Evolutionary conservation across 2,113 vertebrate genomes (phyloP), one percentile per base, ranked within the genome.

Genomic region (Daubentonia madagascariensis): DNA sequence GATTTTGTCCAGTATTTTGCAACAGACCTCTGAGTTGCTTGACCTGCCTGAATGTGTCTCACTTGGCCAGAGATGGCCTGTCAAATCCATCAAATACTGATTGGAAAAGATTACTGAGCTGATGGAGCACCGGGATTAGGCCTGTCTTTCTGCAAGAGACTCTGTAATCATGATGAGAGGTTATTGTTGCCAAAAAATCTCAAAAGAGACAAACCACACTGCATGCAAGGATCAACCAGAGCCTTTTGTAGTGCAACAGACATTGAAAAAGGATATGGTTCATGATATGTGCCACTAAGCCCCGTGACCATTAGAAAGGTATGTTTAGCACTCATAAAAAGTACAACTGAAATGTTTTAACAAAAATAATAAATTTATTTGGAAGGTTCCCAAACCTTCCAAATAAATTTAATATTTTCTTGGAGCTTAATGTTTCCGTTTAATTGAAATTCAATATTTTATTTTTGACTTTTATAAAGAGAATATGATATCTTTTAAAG

Each of bases 51-150:
- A 96, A 93, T 98, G 80, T 92, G 88, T 97, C 95, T 98, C 92
- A 97, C 96, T 98, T 98, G 85, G 89, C 92, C 98, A 97, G 97
- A 98, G 97, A 98, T 98, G 96, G 94, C 72, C 91, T 98, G 98
- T 98, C 97, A 98, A 98, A 98, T 97, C 98, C 96, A 98, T 98
- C 98, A 98, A 96, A 86, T 96, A 88, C 96, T 98, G 97, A 98
- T 97, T 98, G 98, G 96, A 98, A 98, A 84, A 98, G 98, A 98
- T 98, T 98, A 98, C 96, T 97, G 97, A 98, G 97, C 90, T 98
- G 98, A 98, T 91, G 80, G 93, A 98, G 95, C 40, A 1, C 89
- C 57, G 73, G 98, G 98, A 98, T 98, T 98, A 98, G 59, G 76
- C 78, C 92, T 95, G 96, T 98, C 97, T 98, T 98, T 98, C 97